phyloP scores from a whole-genome alignment of 2,888 invertebrate genomes.

The Drosophila phalerata region DNA sequence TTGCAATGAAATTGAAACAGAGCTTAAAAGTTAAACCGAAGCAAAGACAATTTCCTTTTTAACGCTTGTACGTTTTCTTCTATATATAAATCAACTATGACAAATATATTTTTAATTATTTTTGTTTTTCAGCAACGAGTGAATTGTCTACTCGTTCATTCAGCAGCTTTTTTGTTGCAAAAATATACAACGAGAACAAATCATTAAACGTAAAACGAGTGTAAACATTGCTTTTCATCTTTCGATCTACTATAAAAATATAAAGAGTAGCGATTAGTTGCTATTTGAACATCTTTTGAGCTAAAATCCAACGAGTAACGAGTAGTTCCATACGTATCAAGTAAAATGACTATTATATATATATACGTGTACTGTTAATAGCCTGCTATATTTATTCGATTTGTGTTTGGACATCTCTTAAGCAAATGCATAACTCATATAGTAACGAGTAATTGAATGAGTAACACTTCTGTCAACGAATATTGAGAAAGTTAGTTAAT shows the following conservation, averaged over 20 bases:
- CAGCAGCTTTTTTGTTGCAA: too few species aligned
- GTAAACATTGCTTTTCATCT: too few species aligned
- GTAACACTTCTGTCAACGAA: background rate
- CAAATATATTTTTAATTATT: constrained; percentile 9
- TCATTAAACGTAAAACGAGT: too few species aligned
- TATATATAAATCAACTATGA: background rate
- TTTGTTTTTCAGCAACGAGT: background rate
- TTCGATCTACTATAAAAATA: too few species aligned
- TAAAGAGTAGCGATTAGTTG: background rate
- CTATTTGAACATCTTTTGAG: background rate
- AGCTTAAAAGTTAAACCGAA: constrained; percentile 1
- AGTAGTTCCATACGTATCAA: too few species aligned
- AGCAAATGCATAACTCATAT: background rate
- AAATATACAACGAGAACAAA: too few species aligned
- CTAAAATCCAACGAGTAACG: background rate
- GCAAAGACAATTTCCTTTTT: constrained; percentile 10
- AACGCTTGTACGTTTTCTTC: background rate
- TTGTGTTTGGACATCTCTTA: background rate
- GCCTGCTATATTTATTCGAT: background rate
- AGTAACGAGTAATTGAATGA: background rate
- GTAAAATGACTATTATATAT: too few species aligned
- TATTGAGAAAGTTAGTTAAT: background rate
- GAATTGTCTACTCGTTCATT: background rate
- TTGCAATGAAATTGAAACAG: constrained; percentile 6
- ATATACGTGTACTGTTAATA: too few species aligned